A percentile compares a stretch with the other conserved stretches of the same genome.
Conservation (phyloP, 1,140 invertebrate species). For the Rhagoletis pomonella region DNA sequence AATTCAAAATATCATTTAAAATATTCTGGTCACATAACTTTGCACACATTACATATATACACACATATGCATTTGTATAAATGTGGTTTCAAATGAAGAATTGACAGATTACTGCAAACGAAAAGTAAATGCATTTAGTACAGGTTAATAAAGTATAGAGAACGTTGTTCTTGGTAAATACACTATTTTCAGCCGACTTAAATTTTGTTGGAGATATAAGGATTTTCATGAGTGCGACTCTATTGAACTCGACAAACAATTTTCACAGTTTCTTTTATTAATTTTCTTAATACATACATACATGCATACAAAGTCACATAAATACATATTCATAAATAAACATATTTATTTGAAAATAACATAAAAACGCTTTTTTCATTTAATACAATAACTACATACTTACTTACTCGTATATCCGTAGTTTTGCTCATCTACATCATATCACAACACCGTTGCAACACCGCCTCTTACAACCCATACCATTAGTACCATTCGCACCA, state of each 20-base stretch:
- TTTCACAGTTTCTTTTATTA: neutral
- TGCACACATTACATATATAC: neutral
- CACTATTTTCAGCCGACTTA: too few relatives aligned
- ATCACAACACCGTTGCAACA: slow-evolving; percentile 50
- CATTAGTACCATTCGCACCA: slow-evolving; percentile 54
- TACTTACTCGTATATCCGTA: neutral
- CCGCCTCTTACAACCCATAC: slow-evolving; percentile 49
- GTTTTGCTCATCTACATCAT: slow-evolving; percentile 50
- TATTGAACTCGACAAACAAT: neutral
- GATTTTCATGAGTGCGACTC: neutral
- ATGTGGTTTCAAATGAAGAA: neutral
- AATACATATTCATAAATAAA: neutral
- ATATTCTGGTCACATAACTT: slow-evolving; percentile 26
- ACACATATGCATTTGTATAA: neutral
- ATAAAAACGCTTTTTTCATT: neutral
- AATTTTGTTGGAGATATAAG: neutral
- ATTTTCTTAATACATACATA: neutral
- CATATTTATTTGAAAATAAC: neutral
- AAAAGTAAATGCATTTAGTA: neutral
- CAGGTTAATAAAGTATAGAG: too few relatives aligned
- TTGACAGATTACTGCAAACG: neutral
- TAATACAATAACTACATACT: neutral
- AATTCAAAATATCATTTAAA: neutral
- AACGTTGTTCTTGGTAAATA: too few relatives aligned
- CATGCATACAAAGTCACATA: neutral